phyloP scores from a whole-genome alignment of 2,888 invertebrate species.

The Eurois occulta region DNA sequence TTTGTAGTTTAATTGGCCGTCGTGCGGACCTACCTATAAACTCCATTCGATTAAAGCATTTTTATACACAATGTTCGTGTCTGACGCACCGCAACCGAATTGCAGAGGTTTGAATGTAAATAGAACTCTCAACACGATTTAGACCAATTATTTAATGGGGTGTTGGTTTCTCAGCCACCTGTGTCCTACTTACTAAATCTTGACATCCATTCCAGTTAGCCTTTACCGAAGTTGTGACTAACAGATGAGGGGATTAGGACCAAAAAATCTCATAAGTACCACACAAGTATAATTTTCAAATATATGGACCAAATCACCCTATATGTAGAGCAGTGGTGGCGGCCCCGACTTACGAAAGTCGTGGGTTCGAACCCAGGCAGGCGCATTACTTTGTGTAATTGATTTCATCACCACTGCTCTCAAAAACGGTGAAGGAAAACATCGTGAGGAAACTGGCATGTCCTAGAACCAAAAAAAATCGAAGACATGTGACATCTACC shows the following conservation, averaged over 20 bases:
- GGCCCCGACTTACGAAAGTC: too few species aligned
- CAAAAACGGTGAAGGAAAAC: too few species aligned
- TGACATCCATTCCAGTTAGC: not conserved
- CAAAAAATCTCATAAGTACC: not conserved
- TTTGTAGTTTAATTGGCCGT: too few species aligned
- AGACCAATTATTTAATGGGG: not conserved
- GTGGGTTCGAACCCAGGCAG: too few species aligned
- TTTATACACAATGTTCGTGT: not conserved
- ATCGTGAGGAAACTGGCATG: too few species aligned
- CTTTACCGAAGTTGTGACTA: not conserved
- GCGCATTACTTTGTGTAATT: too few species aligned
- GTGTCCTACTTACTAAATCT: not conserved
- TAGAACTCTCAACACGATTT: conserved; percentile 8
- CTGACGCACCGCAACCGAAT: not conserved
- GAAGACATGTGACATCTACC: too few species aligned
- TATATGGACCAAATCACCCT: not conserved
- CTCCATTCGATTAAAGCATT: conserved; percentile 2
- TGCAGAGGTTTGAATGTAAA: not conserved
- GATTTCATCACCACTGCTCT: too few species aligned
- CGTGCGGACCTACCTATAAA: too few species aligned
- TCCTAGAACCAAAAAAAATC: too few species aligned
- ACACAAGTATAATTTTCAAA: not conserved
- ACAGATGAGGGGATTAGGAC: not conserved
- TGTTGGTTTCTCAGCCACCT: not conserved
- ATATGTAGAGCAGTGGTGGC: too few species aligned